A percentile compares a stretch with the other conserved stretches of the same genome.
These are phyloP conservation scores for Shinisaurus crocodilurus DNA, from an alignment of 2,113 vertebrate species.

Conservation along the genomic window DNA sequence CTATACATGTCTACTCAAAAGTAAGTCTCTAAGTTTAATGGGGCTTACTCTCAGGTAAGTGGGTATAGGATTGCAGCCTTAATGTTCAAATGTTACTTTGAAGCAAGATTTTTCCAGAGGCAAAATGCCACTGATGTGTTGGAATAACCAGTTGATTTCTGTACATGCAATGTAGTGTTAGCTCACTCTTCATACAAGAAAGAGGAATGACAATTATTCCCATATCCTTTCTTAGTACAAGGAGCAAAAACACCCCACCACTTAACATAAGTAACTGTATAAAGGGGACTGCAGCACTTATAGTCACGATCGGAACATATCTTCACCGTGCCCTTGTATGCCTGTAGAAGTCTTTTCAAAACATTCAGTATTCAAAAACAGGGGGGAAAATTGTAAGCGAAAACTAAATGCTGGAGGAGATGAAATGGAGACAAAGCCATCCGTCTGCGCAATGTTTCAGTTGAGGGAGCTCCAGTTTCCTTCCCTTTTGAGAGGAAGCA, in stretches of 20 bases:
- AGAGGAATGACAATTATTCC: background rate
- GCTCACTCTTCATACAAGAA: background rate
- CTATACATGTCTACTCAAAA: background rate
- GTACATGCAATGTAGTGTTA: background rate
- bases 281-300: background rate
- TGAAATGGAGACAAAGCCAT: slow-evolving; percentile 30
- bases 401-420: slow-evolving; percentile 22
- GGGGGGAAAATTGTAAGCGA: background rate
- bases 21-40: background rate
- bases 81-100: background rate
- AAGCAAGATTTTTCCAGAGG: background rate
- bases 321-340: background rate
- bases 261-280: background rate
- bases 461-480: slow-evolving; percentile 40
- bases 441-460: background rate
- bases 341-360: slow-evolving; percentile 3
- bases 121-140: background rate
- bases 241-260: background rate
- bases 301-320: background rate
- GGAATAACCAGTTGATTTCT: too few species aligned
- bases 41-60: background rate
- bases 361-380: background rate
- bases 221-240: background rate
- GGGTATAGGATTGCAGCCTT: background rate
- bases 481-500: slow-evolving; percentile 49